Evolutionary conservation across 2,113 vertebrate species (phyloP).

Genomic region (Spizaetus ornatus): DNA sequence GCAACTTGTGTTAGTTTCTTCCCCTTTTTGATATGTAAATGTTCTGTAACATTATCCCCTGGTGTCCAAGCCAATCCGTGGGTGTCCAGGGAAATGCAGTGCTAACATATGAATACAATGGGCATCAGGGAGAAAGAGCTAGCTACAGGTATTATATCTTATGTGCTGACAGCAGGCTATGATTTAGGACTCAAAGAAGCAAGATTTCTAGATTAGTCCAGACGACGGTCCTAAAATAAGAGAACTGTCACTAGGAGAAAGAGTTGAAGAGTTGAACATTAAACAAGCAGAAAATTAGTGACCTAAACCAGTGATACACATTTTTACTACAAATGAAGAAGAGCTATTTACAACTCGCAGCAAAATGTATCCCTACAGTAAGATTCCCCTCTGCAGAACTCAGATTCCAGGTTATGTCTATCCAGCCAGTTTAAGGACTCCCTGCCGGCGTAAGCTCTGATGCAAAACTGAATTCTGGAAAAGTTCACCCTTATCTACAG

Average conservation of each 20-base stretch:
- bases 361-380: background rate
- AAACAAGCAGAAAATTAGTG: background rate
- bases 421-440: background rate
- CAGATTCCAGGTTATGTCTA: background rate
- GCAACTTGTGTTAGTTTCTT: background rate
- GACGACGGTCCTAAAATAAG: background rate
- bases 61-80: background rate
- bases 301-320: background rate
- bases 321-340: background rate
- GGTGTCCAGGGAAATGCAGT: background rate
- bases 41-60: background rate
- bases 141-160: background rate
- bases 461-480: background rate
- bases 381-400: background rate
- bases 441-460: background rate
- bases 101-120: fast-evolving
- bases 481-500: background rate
- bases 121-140: background rate
- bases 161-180: background rate
- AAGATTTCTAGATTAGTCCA: background rate
- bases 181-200: background rate
- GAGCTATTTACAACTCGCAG: background rate
- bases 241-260: background rate
- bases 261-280: background rate
- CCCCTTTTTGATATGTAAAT: background rate